Evolutionary conservation across 2,113 vertebrate species (phyloP).

Genomic region (Sclerurus mexicanus): DNA sequence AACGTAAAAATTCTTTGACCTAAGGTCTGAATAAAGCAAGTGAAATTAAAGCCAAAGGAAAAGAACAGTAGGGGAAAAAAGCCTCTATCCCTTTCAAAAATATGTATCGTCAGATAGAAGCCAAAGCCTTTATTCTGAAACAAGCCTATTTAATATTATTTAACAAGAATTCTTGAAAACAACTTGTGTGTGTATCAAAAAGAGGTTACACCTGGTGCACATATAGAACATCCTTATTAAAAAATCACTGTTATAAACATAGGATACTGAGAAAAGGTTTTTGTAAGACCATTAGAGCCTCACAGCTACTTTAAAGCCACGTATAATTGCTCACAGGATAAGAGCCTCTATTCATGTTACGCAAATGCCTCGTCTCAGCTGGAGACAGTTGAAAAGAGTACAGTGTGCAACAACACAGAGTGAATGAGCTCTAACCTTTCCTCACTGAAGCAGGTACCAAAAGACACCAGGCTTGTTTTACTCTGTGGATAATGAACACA

Average conservation of each 20-base stretch:
- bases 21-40: background rate
- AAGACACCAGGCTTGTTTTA: slow-evolving; percentile 33
- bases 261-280: background rate
- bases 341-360: slow-evolving; percentile 35
- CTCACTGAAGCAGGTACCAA: slow-evolving; percentile 10
- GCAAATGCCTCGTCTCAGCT: slow-evolving; percentile 48
- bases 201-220: background rate
- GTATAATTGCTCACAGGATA: slow-evolving; percentile 50
- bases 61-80: background rate
- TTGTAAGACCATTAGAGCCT: background rate
- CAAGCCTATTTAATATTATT: background rate
- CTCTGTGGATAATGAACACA: slow-evolving; percentile 9
- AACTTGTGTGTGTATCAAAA: background rate
- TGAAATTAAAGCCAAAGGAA: background rate
- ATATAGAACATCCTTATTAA: background rate
- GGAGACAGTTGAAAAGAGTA: slow-evolving; percentile 48
- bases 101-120: background rate
- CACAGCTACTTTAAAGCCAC: background rate
- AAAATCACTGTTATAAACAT: background rate
- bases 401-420: background rate
- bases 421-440: slow-evolving; percentile 49
- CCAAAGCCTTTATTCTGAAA: slow-evolving; percentile 2
- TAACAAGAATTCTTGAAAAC: background rate
- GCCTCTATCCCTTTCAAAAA: background rate
- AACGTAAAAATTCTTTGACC: background rate